Evolutionary conservation across 2,797 vertebrate genomes (phyloP), one percentile per base, ranked within the genome.

Genomic region (Tarsius wallacei): DNA sequence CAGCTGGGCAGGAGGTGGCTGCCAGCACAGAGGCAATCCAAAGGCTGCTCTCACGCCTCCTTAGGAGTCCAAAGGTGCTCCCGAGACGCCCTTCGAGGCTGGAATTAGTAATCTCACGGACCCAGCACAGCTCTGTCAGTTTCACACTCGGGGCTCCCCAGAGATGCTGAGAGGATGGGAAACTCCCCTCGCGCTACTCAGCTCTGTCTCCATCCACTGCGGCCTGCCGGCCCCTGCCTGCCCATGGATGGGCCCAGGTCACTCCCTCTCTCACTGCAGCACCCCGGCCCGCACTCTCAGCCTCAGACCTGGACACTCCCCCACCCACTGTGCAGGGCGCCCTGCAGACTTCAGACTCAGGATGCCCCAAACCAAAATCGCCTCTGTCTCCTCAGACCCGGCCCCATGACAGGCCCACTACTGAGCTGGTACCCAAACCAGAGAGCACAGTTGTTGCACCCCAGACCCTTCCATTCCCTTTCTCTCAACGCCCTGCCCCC

Each of bases 301-400:
- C 22, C 28, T 36, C n/a, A 55, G 77, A 36, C 64, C 76, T 21
- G 17, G 22, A 59, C 33, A 63, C 36, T 47, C 36, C 59, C 19
- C 1, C 1, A 28, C 42, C 61, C 8, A 21, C 17, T 5, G 6
- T 9, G 12, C 28, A 2, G 17, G 42, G 19, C 4, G 15, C 28
- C 74, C 74, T 19, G 9, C 9, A 77, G 57, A 31, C 53, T 21
- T 42, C 11, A 22, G 51, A 87, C 26, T 57, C 17, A 14, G 11
- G 24, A 57, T 57, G 33, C 42, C 17, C 66, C 51, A 22, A 90
- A 53, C 13, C 42, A 49, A n/a, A n/a, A 61, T 14, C 3, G 17
- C 57, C 42, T 63, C 22, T 88, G 28, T 64, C 59, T 77, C 53
- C 73, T 51, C 14, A 33, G 42, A 64, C 31, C 42, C 73, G 49